phyloP scores from a whole-genome alignment of 2,113 vertebrate genomes.

The Epinephelus fuscoguttatus region DNA sequence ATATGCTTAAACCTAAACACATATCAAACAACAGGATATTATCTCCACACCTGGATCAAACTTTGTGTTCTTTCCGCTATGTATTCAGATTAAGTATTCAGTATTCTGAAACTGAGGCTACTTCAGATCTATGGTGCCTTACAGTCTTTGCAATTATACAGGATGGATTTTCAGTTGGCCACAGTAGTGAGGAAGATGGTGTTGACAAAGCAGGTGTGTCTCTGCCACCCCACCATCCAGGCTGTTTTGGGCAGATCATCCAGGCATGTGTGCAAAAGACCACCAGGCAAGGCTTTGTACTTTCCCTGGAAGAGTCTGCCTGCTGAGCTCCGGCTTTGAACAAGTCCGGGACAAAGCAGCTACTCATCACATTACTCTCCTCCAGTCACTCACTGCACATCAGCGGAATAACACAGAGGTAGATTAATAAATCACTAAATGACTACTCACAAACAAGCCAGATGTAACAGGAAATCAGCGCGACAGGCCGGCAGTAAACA shows the following conservation, averaged over 20 bases:
- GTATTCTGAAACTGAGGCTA: conserved; percentile 30
- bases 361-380: conserved; percentile 44
- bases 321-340: conserved; percentile 59
- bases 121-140: conserved; percentile 62
- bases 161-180: conserved; percentile 77
- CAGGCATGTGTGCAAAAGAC: conserved; percentile 73
- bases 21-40: conserved; percentile 36
- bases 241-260: conserved; percentile 79
- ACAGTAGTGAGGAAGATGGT: conserved; percentile 73
- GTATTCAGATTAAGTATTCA: conserved; percentile 32
- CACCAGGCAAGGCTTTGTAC: conserved; percentile 81
- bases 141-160: conserved; percentile 69
- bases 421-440: conserved; percentile 38
- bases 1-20: not conserved
- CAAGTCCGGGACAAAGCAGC: conserved; percentile 49
- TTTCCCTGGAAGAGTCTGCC: conserved; percentile 76
- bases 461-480: conserved; percentile 30
- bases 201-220: conserved; percentile 82
- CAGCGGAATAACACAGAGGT: conserved; percentile 13
- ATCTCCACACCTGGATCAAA: conserved; percentile 41
- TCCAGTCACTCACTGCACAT: conserved; percentile 33
- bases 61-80: conserved; percentile 12
- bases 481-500: conserved; percentile 44
- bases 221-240: conserved; percentile 70
- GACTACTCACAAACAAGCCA: conserved; percentile 23